phyloP scores from a whole-genome alignment of 2,888 invertebrate species.

The Tachina lurida region DNA sequence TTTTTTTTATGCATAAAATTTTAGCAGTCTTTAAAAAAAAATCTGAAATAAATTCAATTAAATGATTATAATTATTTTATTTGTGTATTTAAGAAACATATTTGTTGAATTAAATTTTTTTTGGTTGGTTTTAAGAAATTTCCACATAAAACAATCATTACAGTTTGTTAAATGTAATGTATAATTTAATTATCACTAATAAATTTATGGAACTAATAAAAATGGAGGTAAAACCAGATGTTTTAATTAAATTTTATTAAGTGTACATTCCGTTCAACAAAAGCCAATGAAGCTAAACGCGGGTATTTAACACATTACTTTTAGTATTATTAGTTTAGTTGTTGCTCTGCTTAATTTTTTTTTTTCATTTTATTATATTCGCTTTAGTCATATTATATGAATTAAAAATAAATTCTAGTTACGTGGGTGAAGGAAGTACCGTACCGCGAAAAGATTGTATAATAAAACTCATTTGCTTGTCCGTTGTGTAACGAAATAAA shows the following conservation, averaged over 20 bases:
- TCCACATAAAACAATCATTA: too few relatives aligned
- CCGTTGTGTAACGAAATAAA: constrained; percentile 21
- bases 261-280: constrained; percentile 42
- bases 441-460: constrained; percentile 14
- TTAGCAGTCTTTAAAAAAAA: too few relatives aligned
- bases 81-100: too few relatives aligned
- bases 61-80: too few relatives aligned
- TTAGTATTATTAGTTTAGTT: constrained; percentile 31
- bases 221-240: constrained; percentile 9
- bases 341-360: constrained; percentile 8
- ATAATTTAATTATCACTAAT: neutral
- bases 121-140: too few relatives aligned
- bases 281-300: constrained; percentile 60
- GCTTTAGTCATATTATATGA: neutral
- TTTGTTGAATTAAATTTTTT: too few relatives aligned
- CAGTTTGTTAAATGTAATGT: too few relatives aligned
- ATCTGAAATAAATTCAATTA: too few relatives aligned
- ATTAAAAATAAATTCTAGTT: neutral
- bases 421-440: neutral
- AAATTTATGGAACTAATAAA: neutral
- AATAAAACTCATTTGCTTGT: constrained; percentile 1
- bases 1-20: too few relatives aligned
- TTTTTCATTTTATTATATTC: neutral
- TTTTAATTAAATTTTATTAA: constrained; percentile 35
- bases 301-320: constrained; percentile 43